Base-by-base conservation (phyloP, 2,113 vertebrate species). In the Sapajus apella region DNA sequence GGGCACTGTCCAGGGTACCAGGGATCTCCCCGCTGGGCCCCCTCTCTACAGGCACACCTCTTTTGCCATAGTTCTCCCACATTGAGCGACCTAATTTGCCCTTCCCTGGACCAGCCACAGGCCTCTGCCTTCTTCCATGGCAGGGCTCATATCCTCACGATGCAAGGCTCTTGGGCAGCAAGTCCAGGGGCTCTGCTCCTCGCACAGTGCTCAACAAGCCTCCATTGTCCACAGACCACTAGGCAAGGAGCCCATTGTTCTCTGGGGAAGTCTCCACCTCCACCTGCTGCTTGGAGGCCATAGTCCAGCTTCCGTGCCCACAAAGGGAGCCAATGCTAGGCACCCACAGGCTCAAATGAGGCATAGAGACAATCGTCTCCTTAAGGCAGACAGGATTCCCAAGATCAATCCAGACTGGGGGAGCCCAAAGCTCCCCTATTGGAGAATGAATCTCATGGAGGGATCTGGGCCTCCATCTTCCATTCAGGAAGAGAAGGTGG, bases 1-100 rank as follows among this genome's bases (percentile, higher is more conserved):
- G 91, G 89, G 97, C 85, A 8, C 94, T 94, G 76, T 84, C 84
- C 87, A 95, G 84, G 95, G 89, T 64, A 50, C 73, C 82, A 92
- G 86, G 79, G 66, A 47, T 52, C 66, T 76, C 76, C 94, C 40
- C 37, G 8, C 43, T 40, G 40, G 86, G 70, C 43, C 68, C 64
- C 27, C 23, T 91, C 32, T 87, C 55, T n/a, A 16, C 25, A 95
- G 88, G 61, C 25, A 73, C 77, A 13, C 10, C 77, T 58, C 35
- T 90, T 87, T 70, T 25, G 45, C 50, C 70, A 8, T 11, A 76
- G 45, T 37, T 75, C 76, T 89, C 40, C 84, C 35, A 25, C 43
- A 27, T 0, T 58, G 40, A 84, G 25, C 12, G 45, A 13, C n/a
- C 68, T 68, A 30, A 82, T 70, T 27, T 50, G 77, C n/a, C n/a